Conservation (phyloP, 2,797 vertebrate genomes). For the Pempheris klunzingeri region DNA sequence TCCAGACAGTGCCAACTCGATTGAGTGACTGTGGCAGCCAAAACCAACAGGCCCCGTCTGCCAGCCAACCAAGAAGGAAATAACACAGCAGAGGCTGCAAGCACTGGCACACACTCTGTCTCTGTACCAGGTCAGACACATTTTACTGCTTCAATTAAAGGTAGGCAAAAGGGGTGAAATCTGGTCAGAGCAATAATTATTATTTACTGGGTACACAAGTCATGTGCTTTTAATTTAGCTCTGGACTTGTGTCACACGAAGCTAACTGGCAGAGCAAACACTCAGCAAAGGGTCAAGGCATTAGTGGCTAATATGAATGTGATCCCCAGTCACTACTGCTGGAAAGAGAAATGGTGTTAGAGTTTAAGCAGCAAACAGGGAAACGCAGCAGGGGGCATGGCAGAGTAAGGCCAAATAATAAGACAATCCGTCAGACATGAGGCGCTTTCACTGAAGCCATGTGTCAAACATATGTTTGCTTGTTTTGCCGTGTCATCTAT, state of each 20-base stretch:
- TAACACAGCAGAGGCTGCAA: constrained; percentile 56
- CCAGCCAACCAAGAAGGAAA: constrained; percentile 68
- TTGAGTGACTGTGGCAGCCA: constrained; percentile 69
- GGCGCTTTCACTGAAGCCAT: neutral
- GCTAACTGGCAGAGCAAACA: constrained; percentile 18
- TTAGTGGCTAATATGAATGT: neutral
- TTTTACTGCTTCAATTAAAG: constrained; percentile 34
- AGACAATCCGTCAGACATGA: constrained; percentile 4
- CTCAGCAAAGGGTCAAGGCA: neutral
- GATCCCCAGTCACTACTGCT: neutral
- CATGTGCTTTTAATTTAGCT: neutral
- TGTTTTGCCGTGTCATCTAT: constrained; percentile 1
- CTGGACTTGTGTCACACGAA: neutral
- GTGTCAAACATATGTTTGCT: neutral
- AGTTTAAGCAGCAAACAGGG: neutral
- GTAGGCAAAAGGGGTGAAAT: constrained; percentile 5
- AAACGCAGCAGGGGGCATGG: constrained; percentile 2
- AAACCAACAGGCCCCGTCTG: constrained; percentile 76
- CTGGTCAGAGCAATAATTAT: constrained; percentile 4
- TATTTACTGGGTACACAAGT: constrained; percentile 5
- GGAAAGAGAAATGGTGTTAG: neutral
- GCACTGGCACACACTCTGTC: constrained; percentile 33
- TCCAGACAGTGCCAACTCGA: constrained; percentile 68
- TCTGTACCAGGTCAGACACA: constrained; percentile 31
- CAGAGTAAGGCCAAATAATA: neutral